Evolutionary conservation across 2,888 invertebrate species (phyloP), one percentile per base, ranked within the genome.

Genomic region (Pyrrhia umbra): DNA sequence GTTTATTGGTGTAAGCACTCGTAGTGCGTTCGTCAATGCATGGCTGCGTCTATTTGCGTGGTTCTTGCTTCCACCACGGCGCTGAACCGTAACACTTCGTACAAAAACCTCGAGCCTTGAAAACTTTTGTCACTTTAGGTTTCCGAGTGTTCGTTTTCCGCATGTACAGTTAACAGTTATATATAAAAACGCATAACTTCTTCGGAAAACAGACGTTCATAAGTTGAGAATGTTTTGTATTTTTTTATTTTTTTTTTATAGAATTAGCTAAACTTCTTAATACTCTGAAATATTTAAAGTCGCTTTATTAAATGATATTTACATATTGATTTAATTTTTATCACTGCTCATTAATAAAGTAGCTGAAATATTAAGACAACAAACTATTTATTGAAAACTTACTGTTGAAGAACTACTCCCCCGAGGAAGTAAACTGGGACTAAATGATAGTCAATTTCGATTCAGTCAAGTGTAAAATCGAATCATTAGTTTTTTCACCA

Each of bases 391-490:
- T n/a, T 23, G 21, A 16, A n/a, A 34, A 23, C 42, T 25, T 4
- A 45, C 51, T 47, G 21, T 52, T 30, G 34, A 0, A 42, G 30
- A 45, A 59, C 43, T 62, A 65, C 61, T 81, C 62, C 77, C 67
- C 56, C 50, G 58, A 77, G 80, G 80, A 82, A 83, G 71, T 71
- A 25, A 21, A 62, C 65, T 61, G 39, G 39, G 62, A 58, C 67
- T 63, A 68, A 66, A 60, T 63, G 25, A 46, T 50, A 58, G 62
- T 70, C 77, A 75, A 80, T 81, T 83, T 71, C 68, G 59, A 68
- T 63, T 65, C 84, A 79, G 40, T 60, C 79, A 80, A 80, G 80
- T 84, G 81, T 84, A 81, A 87, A 88, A 89, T 88, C 81, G 80
- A 77, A 70, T 83, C 59, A 75, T 74, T 74, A 56, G 68, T 83